These are phyloP conservation scores for Prorops nasuta DNA, from an alignment of 1,140 invertebrate genomes.

Conservation along the genomic window DNA sequence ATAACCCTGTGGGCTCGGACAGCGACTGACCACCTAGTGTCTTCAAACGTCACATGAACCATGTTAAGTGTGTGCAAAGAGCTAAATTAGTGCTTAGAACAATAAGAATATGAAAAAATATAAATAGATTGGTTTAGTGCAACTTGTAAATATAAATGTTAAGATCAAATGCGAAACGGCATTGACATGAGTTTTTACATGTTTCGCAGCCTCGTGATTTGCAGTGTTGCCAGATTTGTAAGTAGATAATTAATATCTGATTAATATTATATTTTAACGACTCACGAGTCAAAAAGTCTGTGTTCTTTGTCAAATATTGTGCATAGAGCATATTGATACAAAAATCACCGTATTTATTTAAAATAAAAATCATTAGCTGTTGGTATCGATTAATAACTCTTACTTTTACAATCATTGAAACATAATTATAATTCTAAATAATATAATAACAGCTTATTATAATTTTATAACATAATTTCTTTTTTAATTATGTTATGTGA, in stretches of 20 bases:
- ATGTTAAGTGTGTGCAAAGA: slow-evolving; percentile 48
- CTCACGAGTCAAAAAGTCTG: too few relatives aligned
- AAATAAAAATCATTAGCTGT: too few relatives aligned
- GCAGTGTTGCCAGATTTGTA: slow-evolving; percentile 27
- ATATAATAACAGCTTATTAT: too few relatives aligned
- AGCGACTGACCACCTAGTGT: slow-evolving; percentile 72
- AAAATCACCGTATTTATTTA: too few relatives aligned
- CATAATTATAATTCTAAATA: too few relatives aligned
- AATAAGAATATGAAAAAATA: slow-evolving; percentile 47
- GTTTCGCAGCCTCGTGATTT: slow-evolving; percentile 20
- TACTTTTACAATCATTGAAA: too few relatives aligned
- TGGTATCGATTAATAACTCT: too few relatives aligned
- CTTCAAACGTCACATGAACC: slow-evolving; percentile 50
- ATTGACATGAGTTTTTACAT: slow-evolving; percentile 14
- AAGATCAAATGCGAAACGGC: slow-evolving; percentile 19
- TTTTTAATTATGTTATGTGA: too few relatives aligned
- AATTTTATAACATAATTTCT: too few relatives aligned
- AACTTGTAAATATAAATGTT: slow-evolving; percentile 34
- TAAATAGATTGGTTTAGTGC: slow-evolving; percentile 29
- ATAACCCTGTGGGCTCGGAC: slow-evolving; percentile 71
- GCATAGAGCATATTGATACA: too few relatives aligned
- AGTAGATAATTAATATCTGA: neutral
- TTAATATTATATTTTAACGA: neutral
- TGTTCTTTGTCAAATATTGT: too few relatives aligned
- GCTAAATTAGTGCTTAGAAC: slow-evolving; percentile 51